Base-by-base conservation (phyloP, 1,140 invertebrate genomes). In the Subanguina moxae region DNA sequence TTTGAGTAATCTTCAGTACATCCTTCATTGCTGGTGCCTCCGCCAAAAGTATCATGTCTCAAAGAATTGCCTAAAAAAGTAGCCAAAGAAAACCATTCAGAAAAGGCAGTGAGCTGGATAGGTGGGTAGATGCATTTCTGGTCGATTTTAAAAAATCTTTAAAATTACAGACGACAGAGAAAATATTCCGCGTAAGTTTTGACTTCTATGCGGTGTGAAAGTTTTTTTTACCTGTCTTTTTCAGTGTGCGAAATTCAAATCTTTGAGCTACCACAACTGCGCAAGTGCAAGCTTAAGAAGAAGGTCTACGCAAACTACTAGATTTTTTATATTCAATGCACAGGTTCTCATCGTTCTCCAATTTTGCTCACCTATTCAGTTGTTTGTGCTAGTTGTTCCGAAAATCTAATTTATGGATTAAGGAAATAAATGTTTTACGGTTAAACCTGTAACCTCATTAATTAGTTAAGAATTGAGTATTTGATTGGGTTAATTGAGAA, bases 1-100 rank as follows among this genome's bases (percentile, higher is more conserved):
- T n/a, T n/a, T n/a, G n/a, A n/a, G n/a, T n/a, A n/a, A n/a, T 45
- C n/a, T 45, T 52, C 17, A 52, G 48, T 52, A 21, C 48, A 52
- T 25, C 48, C 48, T 21, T 52, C 48, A 7, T 15, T 52, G 48
- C 23, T 52, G 3, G 48, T 52, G n/a, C 43, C n/a, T n/a, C n/a
- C 48, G 23, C 48, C 48, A 52, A 52, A 52, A 52, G 3, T 7
- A 5, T 52, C 48, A 7, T 52, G 48, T 25, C 23, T 52, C 3
- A 52, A 52, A 15, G 48, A 52, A 52, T 45, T n/a, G n/a, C n/a
- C 43, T 45, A 45, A 45, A 45, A 45, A n/a, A 13, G 11, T 13
- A 45, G n/a, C 11, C n/a, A 45, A 13, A 13, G 43, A 45, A 11
- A 45, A 45, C n/a, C 11, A 45, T 45, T 13, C 43, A 45, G 43